Base-by-base conservation (phyloP, 2,888 invertebrate genomes). In the Unio pictorum region DNA sequence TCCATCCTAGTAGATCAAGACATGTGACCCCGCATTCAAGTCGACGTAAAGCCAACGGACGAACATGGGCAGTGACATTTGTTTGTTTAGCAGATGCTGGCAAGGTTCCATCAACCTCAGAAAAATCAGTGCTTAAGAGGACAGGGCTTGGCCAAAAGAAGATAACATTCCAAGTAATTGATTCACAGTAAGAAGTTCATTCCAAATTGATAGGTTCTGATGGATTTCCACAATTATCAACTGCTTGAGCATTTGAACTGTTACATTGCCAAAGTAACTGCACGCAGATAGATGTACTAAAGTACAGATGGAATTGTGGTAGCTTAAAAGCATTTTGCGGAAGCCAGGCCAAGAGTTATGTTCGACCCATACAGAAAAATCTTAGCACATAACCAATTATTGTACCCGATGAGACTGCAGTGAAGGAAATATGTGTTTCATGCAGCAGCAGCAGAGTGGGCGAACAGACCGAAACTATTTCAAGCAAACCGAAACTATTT, bases 241-340 rank as follows among this genome's bases (percentile, higher is more conserved):
- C 60, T 18, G 60, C 64, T 62, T 69, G 71, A 8, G 71, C 69
- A 11, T 66, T 74, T 68, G 74, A 74, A 67, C 18, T 74, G 72
- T 23, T 23, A 23, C 23, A 23, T 23, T 23, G 23, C 23, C 23
- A 23, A 23, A 23, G 23, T 23, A 23, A 74, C 56, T 55, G 71
- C 45, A 69, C 67, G 58, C 55, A 57, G 26, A 55, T 74, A 8
- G 23, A 30, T 23, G 20, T 64, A 3, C 60, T 74, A 18, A 57
- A 66, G 45, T 65, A 61, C 45, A 34, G 11, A 58, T 74, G 72
- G 71, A 58, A 54, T 15, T 34, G 67, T 26, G 69, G 69, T 57
- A 59, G 64, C 11, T 57, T 74, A 45, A 68, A 72, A 67, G 18
- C 15, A 0, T 69, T 66, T 61, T 60, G 72, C 17, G 69, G 70